These are phyloP conservation scores for Abrostola tripartita DNA, from an alignment of 2,888 invertebrate genomes.

Conservation along the genomic window DNA sequence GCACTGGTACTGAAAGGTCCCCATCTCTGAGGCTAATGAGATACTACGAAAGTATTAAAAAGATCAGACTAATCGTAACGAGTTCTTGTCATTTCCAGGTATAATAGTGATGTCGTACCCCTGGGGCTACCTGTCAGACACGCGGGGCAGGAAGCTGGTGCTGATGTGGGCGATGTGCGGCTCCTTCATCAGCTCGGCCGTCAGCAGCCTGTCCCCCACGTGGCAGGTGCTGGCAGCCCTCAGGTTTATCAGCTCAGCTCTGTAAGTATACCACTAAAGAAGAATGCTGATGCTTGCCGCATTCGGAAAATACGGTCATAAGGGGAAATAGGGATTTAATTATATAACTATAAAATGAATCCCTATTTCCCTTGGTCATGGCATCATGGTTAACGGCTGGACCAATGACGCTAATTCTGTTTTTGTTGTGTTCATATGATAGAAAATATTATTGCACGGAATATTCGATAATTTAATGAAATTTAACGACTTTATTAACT, in stretches of 20 bases:
- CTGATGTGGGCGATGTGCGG: slow-evolving; percentile 79
- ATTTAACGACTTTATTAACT: no score
- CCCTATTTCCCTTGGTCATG: no score
- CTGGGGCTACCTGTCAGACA: slow-evolving; percentile 83
- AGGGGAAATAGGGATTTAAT: no score
- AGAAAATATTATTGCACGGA: no score
- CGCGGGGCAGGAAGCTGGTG: slow-evolving; percentile 74
- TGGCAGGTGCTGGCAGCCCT: slow-evolving; percentile 79
- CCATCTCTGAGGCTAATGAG: background rate
- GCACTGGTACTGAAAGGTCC: no score
- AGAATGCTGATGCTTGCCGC: background rate
- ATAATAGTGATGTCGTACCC: slow-evolving; percentile 81
- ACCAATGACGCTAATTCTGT: no score
- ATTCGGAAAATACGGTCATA: background rate
- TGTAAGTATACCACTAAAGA: slow-evolving; percentile 69
- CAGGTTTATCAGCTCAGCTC: slow-evolving; percentile 75
- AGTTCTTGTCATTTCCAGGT: slow-evolving; percentile 60
- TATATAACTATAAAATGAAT: no score
- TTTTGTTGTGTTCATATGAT: no score
- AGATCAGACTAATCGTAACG: background rate
- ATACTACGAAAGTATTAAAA: background rate
- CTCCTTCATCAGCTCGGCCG: slow-evolving; percentile 72
- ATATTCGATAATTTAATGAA: no score
- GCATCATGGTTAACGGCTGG: no score
- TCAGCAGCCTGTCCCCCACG: slow-evolving; percentile 77